Conservation (phyloP, 2,797 vertebrate genomes). For the Adrianichthys oophorus region DNA sequence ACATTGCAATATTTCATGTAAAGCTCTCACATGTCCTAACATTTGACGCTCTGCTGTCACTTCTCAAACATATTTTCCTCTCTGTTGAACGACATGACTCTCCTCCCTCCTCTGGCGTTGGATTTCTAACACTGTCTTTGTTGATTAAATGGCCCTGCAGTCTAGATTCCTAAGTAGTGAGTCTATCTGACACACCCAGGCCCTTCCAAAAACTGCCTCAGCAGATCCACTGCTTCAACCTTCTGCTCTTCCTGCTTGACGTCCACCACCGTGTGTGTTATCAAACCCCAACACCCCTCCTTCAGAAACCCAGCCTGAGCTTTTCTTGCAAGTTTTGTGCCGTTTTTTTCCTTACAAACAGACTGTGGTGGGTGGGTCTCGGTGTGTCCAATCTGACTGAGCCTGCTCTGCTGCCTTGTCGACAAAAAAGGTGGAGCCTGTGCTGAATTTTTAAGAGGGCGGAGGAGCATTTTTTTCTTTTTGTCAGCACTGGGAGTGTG, state of each 20-base stretch:
- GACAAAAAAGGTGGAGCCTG: constrained; percentile 48
- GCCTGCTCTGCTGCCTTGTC: constrained; percentile 40
- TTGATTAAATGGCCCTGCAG: constrained; percentile 44
- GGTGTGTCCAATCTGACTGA: constrained; percentile 57
- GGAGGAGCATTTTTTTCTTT: constrained; percentile 48
- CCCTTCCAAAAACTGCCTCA: constrained; percentile 38
- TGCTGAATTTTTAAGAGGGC: constrained; percentile 50
- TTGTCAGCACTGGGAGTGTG: constrained; percentile 43
- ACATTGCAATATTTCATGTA: no score
- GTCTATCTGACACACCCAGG: constrained; percentile 70
- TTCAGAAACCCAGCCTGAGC: constrained; percentile 14
- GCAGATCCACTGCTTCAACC: constrained; percentile 14
- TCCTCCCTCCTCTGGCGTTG: constrained; percentile 21
- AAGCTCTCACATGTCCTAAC: no score
- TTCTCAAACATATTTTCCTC: neutral
- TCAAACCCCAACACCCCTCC: constrained; percentile 17
- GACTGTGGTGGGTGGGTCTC: constrained; percentile 38
- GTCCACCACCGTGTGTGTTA: constrained; percentile 6
- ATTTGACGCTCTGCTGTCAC: no score
- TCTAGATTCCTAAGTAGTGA: constrained; percentile 80
- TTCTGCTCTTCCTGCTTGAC: constrained; percentile 2
- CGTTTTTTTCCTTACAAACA: no score
- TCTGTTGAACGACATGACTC: constrained; percentile 13
- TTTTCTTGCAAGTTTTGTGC: constrained; percentile 48
- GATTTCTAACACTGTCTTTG: constrained; percentile 25